Base-by-base conservation (phyloP, 1,140 invertebrate species). In the Asbolus verrucosus region DNA sequence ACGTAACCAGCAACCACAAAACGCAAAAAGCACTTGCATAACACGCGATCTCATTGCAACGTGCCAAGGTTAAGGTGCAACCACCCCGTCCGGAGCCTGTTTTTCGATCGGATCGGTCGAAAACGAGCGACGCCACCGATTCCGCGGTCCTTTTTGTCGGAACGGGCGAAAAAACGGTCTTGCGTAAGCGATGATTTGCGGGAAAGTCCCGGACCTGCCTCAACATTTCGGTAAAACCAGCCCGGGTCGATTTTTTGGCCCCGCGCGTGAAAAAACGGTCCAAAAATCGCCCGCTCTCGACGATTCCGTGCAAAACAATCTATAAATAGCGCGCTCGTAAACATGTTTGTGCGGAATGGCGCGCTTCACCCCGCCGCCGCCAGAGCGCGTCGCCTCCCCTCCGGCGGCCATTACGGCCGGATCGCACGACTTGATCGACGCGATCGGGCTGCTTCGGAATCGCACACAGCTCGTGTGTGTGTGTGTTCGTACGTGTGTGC, bases 171-270 rank as follows among this genome's bases (percentile, higher is more conserved):
- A 38, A 38, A 38, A 6, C 2, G 2, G 5, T 13, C 14, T 54
- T 54, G 27, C 21, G 11, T 54, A 54, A 54, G 2, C 1, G 21
- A 6, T 9, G 0, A n/a, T 11, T 13, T n/a, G 9, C 6, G 1
- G 19, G 16, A n/a, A 50, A n/a, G 39, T 11, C 14, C 14, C 38
- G 5, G 46, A 54, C 46, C 46, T 54, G 14, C 46, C 46, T 54
- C 46, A 54, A 54, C 46, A 54, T 54, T 54, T 54, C 46, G 46
- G 46, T 54, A 54, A 54, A 54, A 54, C 46, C 46, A 27, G n/a
- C n/a, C n/a, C n/a, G n/a, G 41, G 21, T 9, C 11, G 14, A 18
- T 46, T 38, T 38, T 38, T 38, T 38, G n/a, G n/a, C n/a, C n/a
- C n/a, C n/a, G n/a, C n/a, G n/a, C n/a, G n/a, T n/a, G n/a, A n/a